Evolutionary conservation across 2,113 vertebrate genomes (phyloP).

Genomic region (Spizaetus ornatus): DNA sequence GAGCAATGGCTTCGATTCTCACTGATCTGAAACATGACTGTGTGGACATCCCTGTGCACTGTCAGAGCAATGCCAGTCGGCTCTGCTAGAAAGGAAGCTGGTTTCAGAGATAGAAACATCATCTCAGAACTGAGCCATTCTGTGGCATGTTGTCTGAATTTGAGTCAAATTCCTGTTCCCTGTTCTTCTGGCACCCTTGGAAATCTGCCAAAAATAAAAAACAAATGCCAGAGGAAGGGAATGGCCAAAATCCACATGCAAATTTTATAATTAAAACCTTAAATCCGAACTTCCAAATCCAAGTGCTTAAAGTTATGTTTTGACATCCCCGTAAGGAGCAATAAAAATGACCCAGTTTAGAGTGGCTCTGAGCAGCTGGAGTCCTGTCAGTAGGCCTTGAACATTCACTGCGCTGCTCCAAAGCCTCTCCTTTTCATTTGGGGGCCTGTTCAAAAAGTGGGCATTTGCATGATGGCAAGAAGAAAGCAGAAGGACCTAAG

Average conservation of each 20-base stretch:
- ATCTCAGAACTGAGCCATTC: background rate
- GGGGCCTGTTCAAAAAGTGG: background rate
- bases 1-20: background rate
- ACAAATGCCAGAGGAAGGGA: background rate
- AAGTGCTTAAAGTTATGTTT: background rate
- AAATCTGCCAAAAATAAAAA: background rate
- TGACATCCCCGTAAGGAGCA: background rate
- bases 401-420: background rate
- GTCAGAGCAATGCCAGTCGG: background rate
- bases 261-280: background rate
- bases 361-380: background rate
- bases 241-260: background rate
- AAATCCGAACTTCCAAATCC: background rate
- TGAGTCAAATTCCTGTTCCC: background rate
- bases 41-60: background rate
- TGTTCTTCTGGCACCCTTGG: background rate
- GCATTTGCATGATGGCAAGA: accelerated
- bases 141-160: background rate
- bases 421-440: background rate
- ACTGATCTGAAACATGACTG: background rate
- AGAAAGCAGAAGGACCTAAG: background rate
- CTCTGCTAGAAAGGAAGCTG: background rate
- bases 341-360: background rate
- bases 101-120: background rate
- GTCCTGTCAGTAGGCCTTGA: background rate